Percentiles rank a stretch among this genome's conserved stretches.
Conservation (phyloP, 1,140 invertebrate species). For the Brachionus rotundiformis region DNA sequence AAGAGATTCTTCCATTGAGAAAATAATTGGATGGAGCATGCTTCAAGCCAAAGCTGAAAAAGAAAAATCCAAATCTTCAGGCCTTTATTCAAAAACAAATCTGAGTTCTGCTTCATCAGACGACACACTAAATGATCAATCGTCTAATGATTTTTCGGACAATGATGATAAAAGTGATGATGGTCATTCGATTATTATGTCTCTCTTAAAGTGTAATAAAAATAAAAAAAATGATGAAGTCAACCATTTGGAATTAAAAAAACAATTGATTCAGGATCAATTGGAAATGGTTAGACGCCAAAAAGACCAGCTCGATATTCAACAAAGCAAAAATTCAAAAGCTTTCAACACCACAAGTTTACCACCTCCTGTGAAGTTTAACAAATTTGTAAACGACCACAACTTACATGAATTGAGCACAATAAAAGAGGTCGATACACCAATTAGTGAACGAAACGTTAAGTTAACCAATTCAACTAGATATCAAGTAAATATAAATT, state of each 20-base stretch:
- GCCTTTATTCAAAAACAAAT: constrained; percentile 19
- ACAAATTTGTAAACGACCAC: constrained; percentile 17
- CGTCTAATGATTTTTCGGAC: not conserved
- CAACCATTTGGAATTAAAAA: not conserved
- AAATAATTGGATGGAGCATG: constrained; percentile 5
- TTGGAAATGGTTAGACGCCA: constrained; percentile 39
- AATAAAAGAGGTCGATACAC: constrained; percentile 49
- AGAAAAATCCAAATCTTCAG: constrained; percentile 39
- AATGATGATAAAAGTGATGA: constrained; percentile 15
- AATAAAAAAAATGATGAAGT: constrained; percentile 22
- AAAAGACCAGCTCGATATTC: constrained; percentile 33
- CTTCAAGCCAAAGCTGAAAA: not conserved
- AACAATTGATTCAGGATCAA: constrained; percentile 44
- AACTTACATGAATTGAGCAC: constrained; percentile 47
- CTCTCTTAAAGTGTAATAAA: constrained; percentile 11
- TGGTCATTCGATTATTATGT: not conserved
- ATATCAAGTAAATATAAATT: not conserved
- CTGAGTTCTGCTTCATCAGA: not conserved
- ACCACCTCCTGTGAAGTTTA: constrained; percentile 24
- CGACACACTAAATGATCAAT: constrained; percentile 26
- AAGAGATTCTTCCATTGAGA: constrained; percentile 11
- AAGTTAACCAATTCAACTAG: constrained; percentile 19
- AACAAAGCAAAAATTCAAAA: constrained; percentile 7
- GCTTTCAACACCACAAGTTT: constrained; percentile 17
- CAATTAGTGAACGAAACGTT: constrained; percentile 27